phyloP scores from a whole-genome alignment of 2,797 vertebrate genomes.

The Todus mexicanus region DNA sequence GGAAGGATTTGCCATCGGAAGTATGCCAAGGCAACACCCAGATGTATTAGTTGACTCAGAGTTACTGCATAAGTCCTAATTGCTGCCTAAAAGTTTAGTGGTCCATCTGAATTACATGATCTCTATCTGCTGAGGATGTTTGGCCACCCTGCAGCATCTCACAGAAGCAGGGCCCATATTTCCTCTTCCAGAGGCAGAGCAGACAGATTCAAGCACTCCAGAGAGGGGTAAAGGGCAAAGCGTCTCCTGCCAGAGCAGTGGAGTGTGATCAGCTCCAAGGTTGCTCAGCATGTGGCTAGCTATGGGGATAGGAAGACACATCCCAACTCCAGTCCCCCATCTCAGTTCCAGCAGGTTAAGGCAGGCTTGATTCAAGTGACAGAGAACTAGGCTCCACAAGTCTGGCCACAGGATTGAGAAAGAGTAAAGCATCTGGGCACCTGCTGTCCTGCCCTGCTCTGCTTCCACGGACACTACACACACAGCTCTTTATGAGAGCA shows the following conservation, averaged over 20 bases:
- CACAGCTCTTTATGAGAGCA: background rate
- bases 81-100: slow-evolving; percentile 43
- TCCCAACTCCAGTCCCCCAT: background rate
- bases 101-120: slow-evolving; percentile 31
- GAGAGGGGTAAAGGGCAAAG: background rate
- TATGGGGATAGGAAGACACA: background rate
- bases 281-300: rapidly evolving
- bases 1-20: slow-evolving; percentile 55
- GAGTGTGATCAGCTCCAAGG: background rate
- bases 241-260: background rate
- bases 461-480: background rate
- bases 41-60: slow-evolving; percentile 52
- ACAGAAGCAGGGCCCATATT: background rate
- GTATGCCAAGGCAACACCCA: slow-evolving; percentile 40
- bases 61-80: slow-evolving; percentile 33
- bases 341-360: background rate
- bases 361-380: background rate
- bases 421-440: background rate
- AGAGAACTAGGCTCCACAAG: background rate
- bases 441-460: background rate
- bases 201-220: background rate
- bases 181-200: background rate
- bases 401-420: background rate
- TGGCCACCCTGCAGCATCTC: slow-evolving; percentile 17
- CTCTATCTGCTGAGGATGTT: slow-evolving; percentile 42